Percentiles rank a stretch among this genome's conserved stretches.
Evolutionary conservation across 1,140 invertebrate genomes (phyloP).

Genomic region (Atopsyche davidsoni): DNA sequence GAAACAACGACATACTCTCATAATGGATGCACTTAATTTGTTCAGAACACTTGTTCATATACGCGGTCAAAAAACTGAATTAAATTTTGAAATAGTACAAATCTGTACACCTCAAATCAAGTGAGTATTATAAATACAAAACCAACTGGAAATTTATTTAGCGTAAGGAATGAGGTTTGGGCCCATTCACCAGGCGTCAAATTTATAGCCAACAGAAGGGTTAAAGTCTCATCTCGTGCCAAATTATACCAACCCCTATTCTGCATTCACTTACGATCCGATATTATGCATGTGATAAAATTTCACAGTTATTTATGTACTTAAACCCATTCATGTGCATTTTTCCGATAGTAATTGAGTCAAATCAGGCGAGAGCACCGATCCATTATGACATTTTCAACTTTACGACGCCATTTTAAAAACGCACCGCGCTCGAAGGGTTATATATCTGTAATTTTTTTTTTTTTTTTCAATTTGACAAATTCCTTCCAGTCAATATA

Average conservation of each 20-base stretch:
- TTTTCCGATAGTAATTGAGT: constrained; percentile 15
- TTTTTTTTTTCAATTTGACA: constrained; percentile 27
- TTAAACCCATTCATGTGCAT: constrained; percentile 9
- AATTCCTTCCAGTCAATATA: constrained; percentile 26
- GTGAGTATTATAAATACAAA: constrained; percentile 19
- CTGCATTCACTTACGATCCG: background rate
- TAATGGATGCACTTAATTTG: too few relatives aligned
- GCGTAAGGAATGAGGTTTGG: constrained; percentile 29
- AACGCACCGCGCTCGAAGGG: too few relatives aligned
- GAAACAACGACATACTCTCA: too few relatives aligned
- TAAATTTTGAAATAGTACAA: constrained; percentile 10
- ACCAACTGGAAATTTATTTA: constrained; percentile 29
- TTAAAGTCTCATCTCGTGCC: background rate
- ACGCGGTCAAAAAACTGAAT: constrained; percentile 14
- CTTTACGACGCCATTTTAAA: constrained; percentile 12
- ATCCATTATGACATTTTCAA: constrained; percentile 11
- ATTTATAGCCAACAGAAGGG: constrained; percentile 21
- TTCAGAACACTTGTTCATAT: too few relatives aligned
- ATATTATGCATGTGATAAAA: too few relatives aligned
- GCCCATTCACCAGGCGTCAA: constrained; percentile 21
- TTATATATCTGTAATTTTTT: constrained; percentile 5
- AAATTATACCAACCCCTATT: constrained; percentile 1
- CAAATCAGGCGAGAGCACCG: constrained; percentile 16
- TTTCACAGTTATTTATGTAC: background rate
- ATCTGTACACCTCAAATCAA: constrained; percentile 24